A percentile compares a stretch with the other conserved stretches of the same genome.
These are phyloP conservation scores for Pseudoatta argentina DNA, from an alignment of 1,140 invertebrate genomes.

Conservation along the genomic window DNA sequence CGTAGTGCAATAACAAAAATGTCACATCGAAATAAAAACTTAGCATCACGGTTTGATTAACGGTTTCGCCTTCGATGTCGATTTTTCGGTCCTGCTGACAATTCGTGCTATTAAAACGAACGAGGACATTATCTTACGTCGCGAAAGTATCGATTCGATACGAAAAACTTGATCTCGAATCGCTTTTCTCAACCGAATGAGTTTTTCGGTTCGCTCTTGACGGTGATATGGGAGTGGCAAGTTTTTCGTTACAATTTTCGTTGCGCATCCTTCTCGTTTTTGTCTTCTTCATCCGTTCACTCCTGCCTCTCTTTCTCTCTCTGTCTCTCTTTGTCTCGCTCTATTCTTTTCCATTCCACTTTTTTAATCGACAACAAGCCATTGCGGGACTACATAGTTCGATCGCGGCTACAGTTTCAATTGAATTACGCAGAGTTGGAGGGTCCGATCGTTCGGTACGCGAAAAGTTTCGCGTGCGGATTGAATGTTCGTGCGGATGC, in stretches of 20 bases:
- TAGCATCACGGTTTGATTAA: constrained; percentile 30
- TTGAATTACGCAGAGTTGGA: constrained; percentile 68
- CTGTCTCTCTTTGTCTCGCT: too few species aligned
- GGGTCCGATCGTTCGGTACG: constrained; percentile 42
- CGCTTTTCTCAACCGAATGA: neutral
- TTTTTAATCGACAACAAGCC: constrained; percentile 62
- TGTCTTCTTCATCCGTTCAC: neutral
- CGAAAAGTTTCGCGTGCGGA: constrained; percentile 65
- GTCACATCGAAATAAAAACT: constrained; percentile 23
- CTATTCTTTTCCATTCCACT: neutral
- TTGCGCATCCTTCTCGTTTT: neutral
- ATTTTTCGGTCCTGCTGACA: constrained; percentile 24
- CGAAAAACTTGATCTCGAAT: neutral
- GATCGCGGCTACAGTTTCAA: constrained; percentile 68
- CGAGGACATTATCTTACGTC: neutral
- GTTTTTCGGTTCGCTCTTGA: neutral
- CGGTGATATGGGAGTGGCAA: neutral
- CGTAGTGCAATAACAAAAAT: constrained; percentile 10
- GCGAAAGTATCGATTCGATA: neutral
- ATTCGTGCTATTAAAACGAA: constrained; percentile 25
- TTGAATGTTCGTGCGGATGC: constrained; percentile 53
- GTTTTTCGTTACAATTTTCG: constrained; percentile 45
- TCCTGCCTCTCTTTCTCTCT: neutral
- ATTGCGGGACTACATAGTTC: constrained; percentile 44
- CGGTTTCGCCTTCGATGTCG: neutral